Percentiles rank a stretch among this genome's conserved stretches.
These are phyloP conservation scores for Microcebus griseorufus DNA, from an alignment of 2,113 vertebrate species.

Conservation along the genomic window DNA sequence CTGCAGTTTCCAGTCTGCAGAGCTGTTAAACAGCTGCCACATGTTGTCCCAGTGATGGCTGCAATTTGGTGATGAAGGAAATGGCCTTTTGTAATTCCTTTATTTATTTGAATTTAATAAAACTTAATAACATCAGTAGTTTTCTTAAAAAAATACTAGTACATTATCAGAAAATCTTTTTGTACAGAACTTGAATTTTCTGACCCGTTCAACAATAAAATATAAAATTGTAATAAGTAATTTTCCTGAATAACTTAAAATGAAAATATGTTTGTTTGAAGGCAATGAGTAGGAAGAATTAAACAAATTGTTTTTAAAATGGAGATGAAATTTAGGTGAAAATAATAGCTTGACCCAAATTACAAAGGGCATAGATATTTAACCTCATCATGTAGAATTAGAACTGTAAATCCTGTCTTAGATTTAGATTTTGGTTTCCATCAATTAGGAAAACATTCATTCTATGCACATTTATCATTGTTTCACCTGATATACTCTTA, in stretches of 20 bases:
- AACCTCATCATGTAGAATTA: neutral
- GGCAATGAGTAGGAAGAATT: neutral
- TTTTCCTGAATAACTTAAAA: neutral
- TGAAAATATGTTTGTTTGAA: neutral
- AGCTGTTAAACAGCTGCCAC: neutral
- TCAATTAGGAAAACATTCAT: neutral
- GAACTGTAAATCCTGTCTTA: neutral
- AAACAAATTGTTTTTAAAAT: neutral
- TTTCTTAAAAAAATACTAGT: neutral
- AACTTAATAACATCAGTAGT: neutral
- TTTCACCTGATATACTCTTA: neutral
- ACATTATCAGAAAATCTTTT: neutral
- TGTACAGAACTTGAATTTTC: neutral
- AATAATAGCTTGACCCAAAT: neutral
- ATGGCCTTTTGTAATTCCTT: neutral
- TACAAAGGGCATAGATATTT: neutral
- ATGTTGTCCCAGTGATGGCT: neutral
- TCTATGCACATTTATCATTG: neutral
- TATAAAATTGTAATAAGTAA: neutral
- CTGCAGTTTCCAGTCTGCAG: neutral
- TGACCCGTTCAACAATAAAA: neutral
- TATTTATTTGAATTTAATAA: conserved; percentile 12
- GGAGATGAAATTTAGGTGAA: neutral
- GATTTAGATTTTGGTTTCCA: neutral
- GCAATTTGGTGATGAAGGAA: neutral